Base-by-base conservation (phyloP, 2,888 invertebrate species). In the Lacanobia wlatinum region DNA sequence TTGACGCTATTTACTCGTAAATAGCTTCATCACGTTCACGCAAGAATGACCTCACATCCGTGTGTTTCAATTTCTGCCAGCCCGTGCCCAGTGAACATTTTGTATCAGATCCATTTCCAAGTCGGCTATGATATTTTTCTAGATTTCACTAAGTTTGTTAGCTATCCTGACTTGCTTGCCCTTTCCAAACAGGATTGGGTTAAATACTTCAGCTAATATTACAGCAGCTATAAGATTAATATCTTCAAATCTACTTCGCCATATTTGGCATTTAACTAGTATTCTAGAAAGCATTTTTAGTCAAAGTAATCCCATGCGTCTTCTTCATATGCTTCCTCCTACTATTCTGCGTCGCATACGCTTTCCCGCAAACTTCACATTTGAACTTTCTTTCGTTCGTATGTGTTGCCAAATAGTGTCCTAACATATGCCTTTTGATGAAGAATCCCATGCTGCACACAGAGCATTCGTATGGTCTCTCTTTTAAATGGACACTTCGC, bases 301-400 rank as follows among this genome's bases (percentile, higher is more conserved):
- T 74, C 28, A 73, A 70, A 40, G 82, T 52, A 9, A 93, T 90
- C 3, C 93, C 95, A 64, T 95, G 95, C 73, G 93, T 95, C 72
- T 95, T 96, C 87, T 94, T 96, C 94, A 96, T 93, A 73, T 96
- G 96, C 73, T 94, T 95, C 38, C 94, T 84, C 62, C 91, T 92
- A 73, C 95, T 94, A 63, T 93, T 95, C 84, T 95, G 94, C 5
- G 95, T 96, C 0, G 95, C 95, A 69, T 95, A 96, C 80, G 96
- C 97, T 69, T 96, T 97, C 0, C 96, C 96, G 81, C 97, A 97
- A 0, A 97, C 92, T 18, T 97, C 97, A 80, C 97, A 97, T 69
- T 97, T 96, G 72, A 96, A 97, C 34, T 94, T 95, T 48, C 96
- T 94, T 55, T 97, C 97, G 62, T 96, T 96, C 0, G 96, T 96